Evolutionary conservation across 2,113 vertebrate genomes (phyloP).

Genomic region (Scomber scombrus): DNA sequence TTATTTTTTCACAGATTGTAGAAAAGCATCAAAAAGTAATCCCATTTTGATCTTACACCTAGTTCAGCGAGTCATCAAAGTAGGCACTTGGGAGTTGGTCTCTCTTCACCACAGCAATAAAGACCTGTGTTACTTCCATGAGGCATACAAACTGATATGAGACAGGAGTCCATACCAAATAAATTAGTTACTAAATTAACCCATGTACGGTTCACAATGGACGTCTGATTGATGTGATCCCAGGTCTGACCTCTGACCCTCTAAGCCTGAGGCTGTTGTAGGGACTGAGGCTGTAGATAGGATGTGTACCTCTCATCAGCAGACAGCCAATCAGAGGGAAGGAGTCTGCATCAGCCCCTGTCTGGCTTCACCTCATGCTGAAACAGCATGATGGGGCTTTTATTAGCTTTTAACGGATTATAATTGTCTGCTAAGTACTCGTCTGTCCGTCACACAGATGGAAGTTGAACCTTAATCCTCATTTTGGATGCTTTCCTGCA

Average conservation of each 20-base stretch:
- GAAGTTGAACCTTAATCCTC: constrained; percentile 81
- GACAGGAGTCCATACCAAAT: constrained; percentile 44
- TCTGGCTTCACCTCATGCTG: constrained; percentile 59
- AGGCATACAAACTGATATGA: constrained; percentile 56
- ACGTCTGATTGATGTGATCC: constrained; percentile 72
- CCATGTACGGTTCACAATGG: constrained; percentile 35
- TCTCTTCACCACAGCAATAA: constrained; percentile 61
- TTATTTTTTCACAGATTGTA: constrained; percentile 27
- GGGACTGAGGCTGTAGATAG: constrained; percentile 48
- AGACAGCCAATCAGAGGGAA: constrained; percentile 63
- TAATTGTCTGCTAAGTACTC: constrained; percentile 83
- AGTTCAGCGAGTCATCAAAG: constrained; percentile 26
- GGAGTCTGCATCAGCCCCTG: constrained; percentile 35
- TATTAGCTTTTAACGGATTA: constrained; percentile 82
- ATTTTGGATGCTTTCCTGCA: constrained; percentile 77
- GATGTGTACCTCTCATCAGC: constrained; percentile 64
- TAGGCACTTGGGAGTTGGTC: constrained; percentile 43
- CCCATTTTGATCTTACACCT: constrained; percentile 69
- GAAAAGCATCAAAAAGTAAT: constrained; percentile 60
- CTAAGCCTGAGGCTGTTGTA: constrained; percentile 70
- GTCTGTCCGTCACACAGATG: constrained; percentile 81
- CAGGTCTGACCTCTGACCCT: constrained; percentile 61
- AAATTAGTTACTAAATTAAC: constrained; percentile 73
- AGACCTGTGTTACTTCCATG: constrained; percentile 52
- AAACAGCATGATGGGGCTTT: constrained; percentile 77